Base-by-base conservation (phyloP, 2,888 invertebrate genomes). In the Archaeoteleia sp. region DNA sequence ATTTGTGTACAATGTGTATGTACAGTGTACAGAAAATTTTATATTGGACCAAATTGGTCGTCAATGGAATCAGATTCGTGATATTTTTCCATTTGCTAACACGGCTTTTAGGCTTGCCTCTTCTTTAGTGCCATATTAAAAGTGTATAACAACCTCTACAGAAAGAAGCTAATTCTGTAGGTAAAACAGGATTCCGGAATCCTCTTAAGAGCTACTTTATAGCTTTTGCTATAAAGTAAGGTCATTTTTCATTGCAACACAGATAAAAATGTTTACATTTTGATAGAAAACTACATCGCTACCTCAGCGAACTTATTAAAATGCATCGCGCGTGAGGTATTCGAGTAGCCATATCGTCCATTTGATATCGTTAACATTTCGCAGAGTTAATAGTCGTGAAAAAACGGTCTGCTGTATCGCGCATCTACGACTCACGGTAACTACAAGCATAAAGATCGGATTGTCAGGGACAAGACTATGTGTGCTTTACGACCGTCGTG, bases 301-400 rank as follows among this genome's bases (percentile, higher is more conserved):
- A 7, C 6, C 13, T 10, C 34, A 34, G 10, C 12, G 2, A 12
- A 12, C n/a, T 14, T 5, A 37, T 37, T 37, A 15, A 37, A 37
- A 37, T 37, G 37, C 37, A 37, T 7, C 15, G 3, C 15, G 37
- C 37, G 37, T 37, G 15, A 37, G 4, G 37, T 9, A 37, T 37
- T 14, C 15, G 15, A 37, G 37, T n/a, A 15, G 15, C 37, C n/a
- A 14, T 37, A 37, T 37, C 37, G 39, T 39, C 12, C 6, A n/a
- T 8, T 39, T 23, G 17, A 39, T 39, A 39, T 39, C 39, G 39
- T 39, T 39, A 39, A 39, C 17, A 39, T 39, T 39, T 39, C 17
- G 17, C 39, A n/a, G 23, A 39, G 10, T 39, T 39, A 23, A 39
- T 39, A 39, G 39, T 39, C 39, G n/a, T 39, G 34, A 39, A 39